These are phyloP conservation scores for Cisticola juncidis DNA, from an alignment of 2,113 vertebrate genomes.

Conservation along the genomic window DNA sequence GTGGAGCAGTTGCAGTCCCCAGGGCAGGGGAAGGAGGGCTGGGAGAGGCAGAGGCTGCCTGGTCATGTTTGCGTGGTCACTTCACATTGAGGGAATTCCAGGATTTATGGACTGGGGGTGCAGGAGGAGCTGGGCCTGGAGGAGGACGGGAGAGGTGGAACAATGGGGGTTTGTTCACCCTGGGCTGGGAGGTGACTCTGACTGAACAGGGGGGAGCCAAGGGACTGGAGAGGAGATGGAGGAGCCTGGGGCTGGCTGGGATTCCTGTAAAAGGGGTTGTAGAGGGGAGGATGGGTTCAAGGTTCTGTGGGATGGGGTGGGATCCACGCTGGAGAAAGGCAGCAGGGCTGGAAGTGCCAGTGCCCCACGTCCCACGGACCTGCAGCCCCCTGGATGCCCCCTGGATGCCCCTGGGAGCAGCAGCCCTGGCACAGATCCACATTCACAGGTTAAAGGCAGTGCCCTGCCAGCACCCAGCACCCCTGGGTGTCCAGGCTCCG, in stretches of 20 bases:
- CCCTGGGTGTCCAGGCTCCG: not conserved
- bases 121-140: not conserved
- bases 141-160: not conserved
- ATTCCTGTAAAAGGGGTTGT: not conserved
- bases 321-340: not conserved
- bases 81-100: not conserved
- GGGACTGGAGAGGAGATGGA: not conserved
- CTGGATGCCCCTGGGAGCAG: not conserved
- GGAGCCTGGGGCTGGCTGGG: not conserved
- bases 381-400: not conserved
- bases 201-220: rapidly evolving
- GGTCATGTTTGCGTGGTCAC: not conserved
- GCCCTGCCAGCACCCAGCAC: not conserved
- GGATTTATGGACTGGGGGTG: not conserved
- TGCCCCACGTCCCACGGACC: rapidly evolving
- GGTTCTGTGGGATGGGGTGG: not conserved
- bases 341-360: not conserved
- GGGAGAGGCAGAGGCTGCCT: not conserved
- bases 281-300: not conserved
- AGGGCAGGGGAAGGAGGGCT: not conserved
- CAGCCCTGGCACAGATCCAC: not conserved
- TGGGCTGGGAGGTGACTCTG: not conserved
- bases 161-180: not conserved
- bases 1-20: not conserved
- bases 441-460: not conserved